phyloP scores from a whole-genome alignment of 2,797 vertebrate species.

The Scomberomorus guttatus region DNA sequence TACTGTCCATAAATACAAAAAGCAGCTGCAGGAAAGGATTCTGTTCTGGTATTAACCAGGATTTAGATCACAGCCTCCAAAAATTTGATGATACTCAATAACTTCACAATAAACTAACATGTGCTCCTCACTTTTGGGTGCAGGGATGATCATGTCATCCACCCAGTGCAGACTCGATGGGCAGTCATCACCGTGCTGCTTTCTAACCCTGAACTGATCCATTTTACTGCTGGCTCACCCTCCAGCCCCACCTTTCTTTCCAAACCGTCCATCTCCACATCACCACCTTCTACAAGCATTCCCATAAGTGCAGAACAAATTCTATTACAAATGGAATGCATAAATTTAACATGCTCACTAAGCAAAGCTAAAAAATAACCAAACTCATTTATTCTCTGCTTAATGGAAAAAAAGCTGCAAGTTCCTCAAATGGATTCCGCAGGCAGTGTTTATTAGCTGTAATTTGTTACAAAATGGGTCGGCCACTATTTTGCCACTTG shows the following conservation, averaged over 20 bases:
- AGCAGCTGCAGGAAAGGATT: conserved; percentile 15
- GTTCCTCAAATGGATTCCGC: background rate
- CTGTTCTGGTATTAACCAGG: conserved; percentile 4
- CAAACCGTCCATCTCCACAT: conserved; percentile 11
- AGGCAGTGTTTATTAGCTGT: conserved; percentile 5
- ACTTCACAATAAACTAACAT: background rate
- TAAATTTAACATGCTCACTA: background rate
- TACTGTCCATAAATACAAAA: conserved; percentile 17
- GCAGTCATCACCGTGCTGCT: conserved; percentile 8
- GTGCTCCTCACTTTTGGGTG: background rate
- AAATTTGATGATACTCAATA: conserved; percentile 3
- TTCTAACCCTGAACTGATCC: conserved; percentile 23
- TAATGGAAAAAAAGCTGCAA: background rate
- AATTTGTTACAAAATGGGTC: conserved; percentile 29
- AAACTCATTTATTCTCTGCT: background rate
- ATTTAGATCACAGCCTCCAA: conserved; percentile 17
- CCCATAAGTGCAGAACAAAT: conserved; percentile 16
- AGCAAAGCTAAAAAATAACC: background rate
- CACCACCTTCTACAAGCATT: conserved; percentile 9
- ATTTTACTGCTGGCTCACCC: conserved; percentile 4
- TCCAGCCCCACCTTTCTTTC: background rate
- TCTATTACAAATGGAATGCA: conserved; percentile 2
- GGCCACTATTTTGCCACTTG: conserved; percentile 81
- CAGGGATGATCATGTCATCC: background rate
- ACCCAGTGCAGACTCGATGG: background rate